Percentiles rank a stretch among this genome's conserved stretches.
Evolutionary conservation across 2,113 vertebrate species (phyloP).

Genomic region (Percina caprodes): DNA sequence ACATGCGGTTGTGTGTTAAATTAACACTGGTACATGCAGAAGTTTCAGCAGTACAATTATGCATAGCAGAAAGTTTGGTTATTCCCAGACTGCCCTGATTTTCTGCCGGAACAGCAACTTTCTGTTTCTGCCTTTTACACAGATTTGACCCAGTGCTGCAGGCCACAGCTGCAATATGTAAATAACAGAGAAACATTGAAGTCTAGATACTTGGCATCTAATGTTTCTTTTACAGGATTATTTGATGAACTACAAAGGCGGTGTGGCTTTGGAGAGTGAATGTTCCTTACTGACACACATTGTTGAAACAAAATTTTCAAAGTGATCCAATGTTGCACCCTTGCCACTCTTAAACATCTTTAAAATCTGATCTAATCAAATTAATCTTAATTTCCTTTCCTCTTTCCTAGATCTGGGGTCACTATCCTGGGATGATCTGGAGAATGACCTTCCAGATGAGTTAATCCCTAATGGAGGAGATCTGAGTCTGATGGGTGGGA

Average conservation of each 20-base stretch:
- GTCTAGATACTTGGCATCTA: neutral
- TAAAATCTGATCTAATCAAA: neutral
- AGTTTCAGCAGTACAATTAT: too few relatives aligned
- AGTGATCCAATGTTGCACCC: too few relatives aligned
- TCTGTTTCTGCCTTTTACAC: too few relatives aligned
- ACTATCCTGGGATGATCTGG: slow-evolving; percentile 93
- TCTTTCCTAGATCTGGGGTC: slow-evolving; percentile 89
- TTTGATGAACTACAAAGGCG: neutral
- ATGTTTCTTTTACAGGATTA: neutral
- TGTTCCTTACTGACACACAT: neutral
- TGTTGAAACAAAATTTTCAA: slow-evolving; percentile 6
- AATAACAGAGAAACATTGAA: too few relatives aligned
- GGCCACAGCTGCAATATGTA: too few relatives aligned
- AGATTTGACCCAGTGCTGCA: too few relatives aligned
- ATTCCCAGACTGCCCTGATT: too few relatives aligned
- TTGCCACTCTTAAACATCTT: neutral
- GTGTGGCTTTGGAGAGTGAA: neutral
- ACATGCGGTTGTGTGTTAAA: neutral
- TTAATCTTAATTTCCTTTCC: neutral
- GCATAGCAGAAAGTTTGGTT: too few relatives aligned
- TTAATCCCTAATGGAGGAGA: slow-evolving; percentile 96
- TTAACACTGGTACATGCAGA: neutral
- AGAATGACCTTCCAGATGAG: slow-evolving; percentile 98
- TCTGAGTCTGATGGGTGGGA: slow-evolving; percentile 87
- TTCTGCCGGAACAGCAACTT: too few relatives aligned